Conservation (phyloP, 2,888 invertebrate genomes). For the Lordiphosa andalusiaca region DNA sequence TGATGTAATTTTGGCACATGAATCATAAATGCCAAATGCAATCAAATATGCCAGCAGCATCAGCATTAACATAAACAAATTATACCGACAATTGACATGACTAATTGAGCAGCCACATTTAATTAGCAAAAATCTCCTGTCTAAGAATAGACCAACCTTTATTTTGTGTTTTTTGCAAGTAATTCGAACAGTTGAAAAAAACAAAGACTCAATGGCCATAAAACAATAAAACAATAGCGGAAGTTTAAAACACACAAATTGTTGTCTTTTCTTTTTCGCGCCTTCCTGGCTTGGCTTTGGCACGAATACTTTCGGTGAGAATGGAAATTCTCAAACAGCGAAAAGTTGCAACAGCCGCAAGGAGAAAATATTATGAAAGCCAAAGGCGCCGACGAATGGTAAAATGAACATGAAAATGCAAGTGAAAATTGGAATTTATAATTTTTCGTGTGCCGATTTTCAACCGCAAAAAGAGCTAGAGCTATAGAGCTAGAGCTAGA, state of each 20-base stretch:
- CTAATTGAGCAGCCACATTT: constrained; percentile 10
- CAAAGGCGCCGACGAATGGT: not conserved
- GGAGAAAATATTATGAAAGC: constrained; percentile 69
- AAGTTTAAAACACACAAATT: constrained; percentile 60
- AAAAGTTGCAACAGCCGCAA: constrained; percentile 42
- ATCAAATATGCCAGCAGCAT: too few species aligned
- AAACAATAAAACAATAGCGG: constrained; percentile 58
- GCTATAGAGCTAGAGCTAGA: constrained; percentile 20
- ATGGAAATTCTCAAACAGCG: constrained; percentile 57
- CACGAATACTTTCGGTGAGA: constrained; percentile 64
- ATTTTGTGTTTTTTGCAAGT: constrained; percentile 33
- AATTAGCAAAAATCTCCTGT: constrained; percentile 54
- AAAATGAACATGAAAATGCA: constrained; percentile 45
- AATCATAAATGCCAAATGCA: too few species aligned
- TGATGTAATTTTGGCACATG: constrained; percentile 28
- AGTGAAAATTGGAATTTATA: constrained; percentile 75
- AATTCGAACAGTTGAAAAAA: constrained; percentile 44
- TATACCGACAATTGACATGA: constrained; percentile 22
- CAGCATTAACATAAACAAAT: not conserved
- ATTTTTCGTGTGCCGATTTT: constrained; percentile 68
- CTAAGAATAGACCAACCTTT: constrained; percentile 47
- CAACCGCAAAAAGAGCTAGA: constrained; percentile 55
- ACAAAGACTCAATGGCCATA: constrained; percentile 67
- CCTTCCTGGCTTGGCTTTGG: constrained; percentile 56
- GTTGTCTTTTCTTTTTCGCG: constrained; percentile 37